Percentiles rank a stretch among this genome's conserved stretches.
Evolutionary conservation across 2,113 vertebrate species (phyloP).

Genomic region (Austrofundulus limnaeus): DNA sequence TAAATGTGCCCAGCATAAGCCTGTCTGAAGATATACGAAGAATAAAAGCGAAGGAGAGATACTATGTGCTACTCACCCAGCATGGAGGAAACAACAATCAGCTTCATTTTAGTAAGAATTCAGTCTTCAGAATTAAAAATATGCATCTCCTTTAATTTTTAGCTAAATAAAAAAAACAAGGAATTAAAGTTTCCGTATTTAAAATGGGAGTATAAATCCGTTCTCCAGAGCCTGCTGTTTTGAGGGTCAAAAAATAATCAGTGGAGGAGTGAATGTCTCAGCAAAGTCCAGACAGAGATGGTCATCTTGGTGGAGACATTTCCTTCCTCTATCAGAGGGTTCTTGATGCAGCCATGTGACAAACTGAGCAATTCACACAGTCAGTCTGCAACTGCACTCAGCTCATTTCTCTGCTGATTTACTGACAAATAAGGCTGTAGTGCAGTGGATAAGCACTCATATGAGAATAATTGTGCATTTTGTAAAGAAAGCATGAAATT

Average conservation of each 20-base stretch:
- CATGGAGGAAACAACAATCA: conserved; percentile 27
- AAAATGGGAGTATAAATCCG: conserved; percentile 2
- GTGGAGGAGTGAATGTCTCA: conserved; percentile 24
- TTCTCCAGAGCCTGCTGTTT: conserved; percentile 8
- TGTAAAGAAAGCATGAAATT: no score
- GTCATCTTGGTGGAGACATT: conserved; percentile 69
- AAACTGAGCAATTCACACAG: background rate
- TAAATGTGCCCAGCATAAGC: background rate
- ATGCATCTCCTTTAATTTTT: background rate
- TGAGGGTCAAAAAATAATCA: background rate
- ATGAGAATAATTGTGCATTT: no score
- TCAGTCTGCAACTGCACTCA: no score
- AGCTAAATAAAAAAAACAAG: background rate
- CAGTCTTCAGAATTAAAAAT: conserved; percentile 4
- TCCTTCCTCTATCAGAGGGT: conserved; percentile 59
- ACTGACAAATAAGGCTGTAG: no score
- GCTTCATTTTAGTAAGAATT: conserved; percentile 40
- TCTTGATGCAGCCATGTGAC: conserved; percentile 37
- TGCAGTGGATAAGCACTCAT: no score
- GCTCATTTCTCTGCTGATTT: no score
- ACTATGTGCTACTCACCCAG: conserved; percentile 59
- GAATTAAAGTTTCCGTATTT: conserved; percentile 5
- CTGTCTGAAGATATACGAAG: background rate
- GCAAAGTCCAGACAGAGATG: conserved; percentile 48
- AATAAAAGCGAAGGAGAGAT: background rate